phyloP scores from a whole-genome alignment of 1,140 invertebrate species.

The Megalopta genalis region DNA sequence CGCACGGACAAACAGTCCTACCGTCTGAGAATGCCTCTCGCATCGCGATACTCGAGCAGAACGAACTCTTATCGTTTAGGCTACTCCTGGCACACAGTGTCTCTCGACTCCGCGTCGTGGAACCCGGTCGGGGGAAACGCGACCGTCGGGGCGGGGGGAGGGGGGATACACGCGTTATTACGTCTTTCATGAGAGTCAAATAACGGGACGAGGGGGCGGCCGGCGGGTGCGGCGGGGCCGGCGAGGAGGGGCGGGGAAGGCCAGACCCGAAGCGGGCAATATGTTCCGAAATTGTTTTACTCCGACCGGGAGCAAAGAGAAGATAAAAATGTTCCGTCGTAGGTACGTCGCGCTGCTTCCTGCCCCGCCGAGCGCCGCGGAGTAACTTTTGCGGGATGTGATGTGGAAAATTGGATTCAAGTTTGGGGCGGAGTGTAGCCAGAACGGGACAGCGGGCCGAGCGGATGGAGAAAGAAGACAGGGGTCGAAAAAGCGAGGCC shows the following conservation, averaged over 20 bases:
- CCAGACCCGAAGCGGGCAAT: slow-evolving; percentile 61
- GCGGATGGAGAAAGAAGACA: not conserved
- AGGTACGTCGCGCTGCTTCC: slow-evolving; percentile 57
- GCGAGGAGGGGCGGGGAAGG: not conserved
- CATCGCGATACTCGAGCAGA: no score
- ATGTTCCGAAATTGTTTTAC: slow-evolving; percentile 74
- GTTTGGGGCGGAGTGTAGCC: slow-evolving; percentile 64
- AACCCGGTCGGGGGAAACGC: no score
- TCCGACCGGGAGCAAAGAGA: slow-evolving; percentile 52
- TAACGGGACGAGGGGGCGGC: slow-evolving; percentile 17
- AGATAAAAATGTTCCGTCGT: slow-evolving; percentile 66
- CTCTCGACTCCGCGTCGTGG: no score
- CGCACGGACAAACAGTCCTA: no score
- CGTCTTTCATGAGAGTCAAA: slow-evolving; percentile 55
- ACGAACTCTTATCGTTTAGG: no score
- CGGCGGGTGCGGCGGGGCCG: not conserved
- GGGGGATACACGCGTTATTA: slow-evolving; percentile 65
- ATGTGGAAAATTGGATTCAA: slow-evolving; percentile 75
- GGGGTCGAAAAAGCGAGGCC: not conserved
- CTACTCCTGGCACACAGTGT: no score
- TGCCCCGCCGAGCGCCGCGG: slow-evolving; percentile 57
- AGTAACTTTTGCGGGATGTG: slow-evolving; percentile 74
- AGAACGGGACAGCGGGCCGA: slow-evolving; percentile 31
- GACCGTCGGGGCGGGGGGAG: no score
- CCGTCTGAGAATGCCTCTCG: no score